A percentile compares a stretch with the other conserved stretches of the same genome.
Evolutionary conservation across 1,140 invertebrate genomes (phyloP).

Genomic region (Dendroctonus valens): DNA sequence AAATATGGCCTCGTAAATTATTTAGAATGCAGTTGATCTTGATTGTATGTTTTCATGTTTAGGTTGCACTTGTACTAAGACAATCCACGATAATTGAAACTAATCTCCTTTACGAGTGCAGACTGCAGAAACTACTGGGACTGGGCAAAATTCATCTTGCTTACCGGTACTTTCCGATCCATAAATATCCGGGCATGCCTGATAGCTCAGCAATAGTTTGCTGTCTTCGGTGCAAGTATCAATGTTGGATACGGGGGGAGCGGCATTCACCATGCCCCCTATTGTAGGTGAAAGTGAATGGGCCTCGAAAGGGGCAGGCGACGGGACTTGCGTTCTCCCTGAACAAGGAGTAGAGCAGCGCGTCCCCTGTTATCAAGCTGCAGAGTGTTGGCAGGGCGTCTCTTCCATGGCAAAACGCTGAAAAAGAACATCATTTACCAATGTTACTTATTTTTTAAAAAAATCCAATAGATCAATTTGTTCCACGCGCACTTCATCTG

Average conservation of each 20-base stretch:
- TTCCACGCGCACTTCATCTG: no score
- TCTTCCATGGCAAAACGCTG: slow-evolving; percentile 76
- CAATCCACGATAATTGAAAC: no score
- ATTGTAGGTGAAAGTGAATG: slow-evolving; percentile 83
- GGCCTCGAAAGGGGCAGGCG: slow-evolving; percentile 78
- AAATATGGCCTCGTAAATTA: no score
- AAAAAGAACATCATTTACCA: slow-evolving; percentile 44
- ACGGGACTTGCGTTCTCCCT: slow-evolving; percentile 70
- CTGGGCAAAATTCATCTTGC: slow-evolving; percentile 9
- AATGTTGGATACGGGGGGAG: slow-evolving; percentile 78
- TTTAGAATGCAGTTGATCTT: no score
- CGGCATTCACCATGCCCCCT: slow-evolving; percentile 80
- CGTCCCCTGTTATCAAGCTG: slow-evolving; percentile 83
- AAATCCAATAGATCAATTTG: no score
- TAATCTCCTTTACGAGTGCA: no score
- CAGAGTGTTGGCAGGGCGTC: slow-evolving; percentile 76
- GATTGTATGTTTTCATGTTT: no score
- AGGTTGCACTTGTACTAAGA: no score
- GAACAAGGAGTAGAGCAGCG: slow-evolving; percentile 84
- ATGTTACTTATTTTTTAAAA: no score
- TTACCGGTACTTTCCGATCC: slow-evolving; percentile 81
- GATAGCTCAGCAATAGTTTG: slow-evolving; percentile 80
- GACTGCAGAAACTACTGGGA: no score
- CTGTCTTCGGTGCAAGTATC: slow-evolving; percentile 89
- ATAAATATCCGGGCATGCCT: slow-evolving; percentile 86